A percentile compares a stretch with the other conserved stretches of the same genome.
These are phyloP conservation scores for Saccopteryx bilineata DNA, from an alignment of 2,113 vertebrate species.

Conservation along the genomic window DNA sequence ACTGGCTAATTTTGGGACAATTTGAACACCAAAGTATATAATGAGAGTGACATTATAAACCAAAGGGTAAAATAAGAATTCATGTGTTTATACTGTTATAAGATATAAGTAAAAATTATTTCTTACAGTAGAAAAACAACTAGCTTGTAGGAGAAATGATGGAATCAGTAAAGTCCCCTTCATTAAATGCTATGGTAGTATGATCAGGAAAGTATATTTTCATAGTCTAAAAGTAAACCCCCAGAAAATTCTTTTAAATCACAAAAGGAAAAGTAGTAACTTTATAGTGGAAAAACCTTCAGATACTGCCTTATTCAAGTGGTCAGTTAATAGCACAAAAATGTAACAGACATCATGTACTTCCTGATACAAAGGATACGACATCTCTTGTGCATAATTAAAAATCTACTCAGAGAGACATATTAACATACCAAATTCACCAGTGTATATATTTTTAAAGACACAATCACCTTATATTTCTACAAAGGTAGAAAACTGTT, in stretches of 20 bases:
- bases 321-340: background rate
- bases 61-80: constrained; percentile 11
- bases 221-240: background rate
- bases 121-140: background rate
- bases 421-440: background rate
- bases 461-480: background rate
- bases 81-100: background rate
- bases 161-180: background rate
- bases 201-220: background rate
- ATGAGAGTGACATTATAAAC: background rate
- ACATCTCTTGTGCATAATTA: background rate
- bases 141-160: background rate
- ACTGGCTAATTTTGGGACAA: background rate
- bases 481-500: background rate
- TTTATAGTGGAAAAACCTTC: background rate
- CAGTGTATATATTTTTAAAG: background rate
- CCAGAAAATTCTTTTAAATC: background rate
- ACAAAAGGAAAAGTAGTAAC: background rate
- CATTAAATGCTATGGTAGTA: background rate
- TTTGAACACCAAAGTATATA: background rate
- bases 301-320: background rate
- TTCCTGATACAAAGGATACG: background rate
- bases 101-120: background rate
- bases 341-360: background rate
- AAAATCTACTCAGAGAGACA: background rate